phyloP scores from a whole-genome alignment of 2,113 vertebrate species.

The Lophochroa leadbeateri region DNA sequence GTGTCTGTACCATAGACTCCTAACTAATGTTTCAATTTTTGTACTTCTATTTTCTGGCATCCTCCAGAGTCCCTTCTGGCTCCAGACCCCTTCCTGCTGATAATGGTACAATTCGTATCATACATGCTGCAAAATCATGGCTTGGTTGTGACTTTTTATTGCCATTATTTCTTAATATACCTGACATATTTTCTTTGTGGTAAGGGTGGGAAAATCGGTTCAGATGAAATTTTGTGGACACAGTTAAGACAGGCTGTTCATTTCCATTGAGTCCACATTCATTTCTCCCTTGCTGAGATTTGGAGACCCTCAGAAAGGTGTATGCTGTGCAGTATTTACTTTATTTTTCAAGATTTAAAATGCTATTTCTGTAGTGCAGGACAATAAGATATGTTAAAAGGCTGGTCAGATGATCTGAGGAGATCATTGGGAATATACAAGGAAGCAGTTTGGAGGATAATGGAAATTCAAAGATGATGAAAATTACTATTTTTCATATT shows the following conservation, averaged over 20 bases:
- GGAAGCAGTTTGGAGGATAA: neutral
- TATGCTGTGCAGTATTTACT: neutral
- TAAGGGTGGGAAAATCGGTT: neutral
- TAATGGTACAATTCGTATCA: neutral
- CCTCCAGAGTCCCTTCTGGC: neutral
- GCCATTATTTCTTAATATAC: neutral
- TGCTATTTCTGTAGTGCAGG: neutral
- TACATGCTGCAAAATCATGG: neutral
- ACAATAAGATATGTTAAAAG: neutral
- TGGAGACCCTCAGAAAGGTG: neutral
- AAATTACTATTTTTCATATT: neutral
- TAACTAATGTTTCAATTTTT: neutral
- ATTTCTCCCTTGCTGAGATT: neutral
- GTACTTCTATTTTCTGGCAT: neutral
- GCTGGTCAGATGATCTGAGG: neutral
- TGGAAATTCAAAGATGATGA: neutral
- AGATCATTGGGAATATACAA: neutral
- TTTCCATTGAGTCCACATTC: neutral
- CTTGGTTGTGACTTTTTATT: neutral
- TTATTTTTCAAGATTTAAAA: neutral
- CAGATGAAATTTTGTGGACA: neutral
- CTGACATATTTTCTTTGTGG: neutral
- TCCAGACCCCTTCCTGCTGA: neutral
- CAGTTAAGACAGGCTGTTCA: neutral
- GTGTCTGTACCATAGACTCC: neutral